These are phyloP conservation scores for Setipinna tenuifilis DNA, from an alignment of 2,797 vertebrate genomes.

Conservation along the genomic window DNA sequence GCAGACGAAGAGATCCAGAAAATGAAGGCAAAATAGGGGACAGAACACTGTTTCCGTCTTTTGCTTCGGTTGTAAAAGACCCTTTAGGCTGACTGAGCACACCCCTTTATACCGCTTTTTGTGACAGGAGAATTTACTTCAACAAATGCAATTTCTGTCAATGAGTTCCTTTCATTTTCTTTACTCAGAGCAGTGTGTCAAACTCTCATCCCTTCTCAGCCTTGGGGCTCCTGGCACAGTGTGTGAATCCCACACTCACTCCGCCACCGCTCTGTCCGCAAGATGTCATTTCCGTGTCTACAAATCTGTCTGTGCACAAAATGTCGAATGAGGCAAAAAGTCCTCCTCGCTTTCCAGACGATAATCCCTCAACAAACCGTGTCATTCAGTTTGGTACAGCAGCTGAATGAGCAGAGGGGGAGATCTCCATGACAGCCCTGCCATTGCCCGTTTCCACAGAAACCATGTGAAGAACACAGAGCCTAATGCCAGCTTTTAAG, in stretches of 20 bases:
- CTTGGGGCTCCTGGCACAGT: too few species aligned
- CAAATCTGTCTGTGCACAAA: neutral
- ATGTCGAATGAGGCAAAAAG: neutral
- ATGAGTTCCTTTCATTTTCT: neutral
- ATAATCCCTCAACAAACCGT: slow-evolving; percentile 12
- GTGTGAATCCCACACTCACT: too few species aligned
- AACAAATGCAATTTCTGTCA: neutral
- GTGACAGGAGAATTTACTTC: neutral
- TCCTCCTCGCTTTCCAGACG: neutral
- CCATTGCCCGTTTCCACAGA: neutral
- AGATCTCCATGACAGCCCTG: neutral
- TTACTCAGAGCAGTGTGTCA: neutral
- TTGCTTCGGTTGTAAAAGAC: too few species aligned
- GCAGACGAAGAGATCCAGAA: too few species aligned
- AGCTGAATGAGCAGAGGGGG: neutral
- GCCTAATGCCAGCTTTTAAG: neutral
- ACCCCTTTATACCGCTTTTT: too few species aligned
- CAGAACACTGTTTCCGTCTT: too few species aligned
- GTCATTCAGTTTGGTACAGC: neutral
- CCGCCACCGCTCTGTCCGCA: too few species aligned
- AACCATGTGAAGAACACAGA: neutral
- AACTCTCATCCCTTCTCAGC: too few species aligned
- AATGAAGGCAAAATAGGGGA: too few species aligned
- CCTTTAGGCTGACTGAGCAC: too few species aligned
- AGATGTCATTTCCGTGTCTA: neutral